Base-by-base conservation (phyloP, 2,797 vertebrate species). In the Sarcophilus harrisii region DNA sequence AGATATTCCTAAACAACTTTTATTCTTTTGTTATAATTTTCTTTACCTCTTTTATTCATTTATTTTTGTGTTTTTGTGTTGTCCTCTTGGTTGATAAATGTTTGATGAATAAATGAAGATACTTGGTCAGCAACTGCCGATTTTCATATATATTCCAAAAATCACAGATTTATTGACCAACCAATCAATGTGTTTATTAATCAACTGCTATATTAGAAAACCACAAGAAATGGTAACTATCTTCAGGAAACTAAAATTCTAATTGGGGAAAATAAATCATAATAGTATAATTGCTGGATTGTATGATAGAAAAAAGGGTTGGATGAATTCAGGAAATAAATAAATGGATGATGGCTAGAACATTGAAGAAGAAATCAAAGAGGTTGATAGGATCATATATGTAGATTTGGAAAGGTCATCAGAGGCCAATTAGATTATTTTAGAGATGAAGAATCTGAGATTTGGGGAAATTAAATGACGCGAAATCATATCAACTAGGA, bases 71-170 rank as follows among this genome's bases (percentile, higher is more conserved):
- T n/a, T 54, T 8, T 66, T 92, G 16, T 38, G n/a, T 24, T 81
- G 38, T 38, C 32, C n/a, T 38, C n/a, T 81, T 81, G 2, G n/a
- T 38, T 81, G 38, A 81, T 81, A 21, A 81, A 45, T 81, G 18
- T 81, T 38, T 45, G 66, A 81, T 73, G n/a, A 73, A 24, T 73
- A 66, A 38, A 94, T n/a, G 4, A 21, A 30, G 45, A 91, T 89
- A 92, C 54, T 58, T 49, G 55, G 57, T 94, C 21, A 55, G 24
- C 66, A 90, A 91, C 28, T 73, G 24, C 14, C 57, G 18, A 91
- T 87, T 96, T 97, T 92, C 21, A 57, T 91, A 21, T 29, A 58
- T 49, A 5, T 91, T 57, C 95, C 91, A 58, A 3, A 66, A 14
- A 62, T 14, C 91, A 16, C 18, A 55, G 62, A 3, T 93, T 54